Percentiles rank a stretch among this genome's conserved stretches.
phyloP scores from a whole-genome alignment of 2,888 invertebrate genomes.

The Temnothorax rugatulus region DNA sequence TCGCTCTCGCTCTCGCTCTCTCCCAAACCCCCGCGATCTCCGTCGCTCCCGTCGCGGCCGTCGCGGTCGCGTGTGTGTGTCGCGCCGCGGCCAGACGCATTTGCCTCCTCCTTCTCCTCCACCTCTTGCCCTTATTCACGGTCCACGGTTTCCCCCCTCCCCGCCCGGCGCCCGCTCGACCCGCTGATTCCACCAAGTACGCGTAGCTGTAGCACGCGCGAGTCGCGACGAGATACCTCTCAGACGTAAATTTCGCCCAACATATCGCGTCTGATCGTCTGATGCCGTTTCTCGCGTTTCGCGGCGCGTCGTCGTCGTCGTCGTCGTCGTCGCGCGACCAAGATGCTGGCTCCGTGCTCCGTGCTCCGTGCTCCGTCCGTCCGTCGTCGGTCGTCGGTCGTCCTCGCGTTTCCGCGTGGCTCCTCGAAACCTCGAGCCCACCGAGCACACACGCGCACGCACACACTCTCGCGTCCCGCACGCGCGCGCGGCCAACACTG shows the following conservation, averaged over 20 bases:
- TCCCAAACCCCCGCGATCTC: background rate
- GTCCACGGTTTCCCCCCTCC: background rate
- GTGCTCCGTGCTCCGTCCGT: conserved; percentile 17
- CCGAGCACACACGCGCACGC: conserved; percentile 42
- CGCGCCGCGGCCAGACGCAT: conserved; percentile 44
- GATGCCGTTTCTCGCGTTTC: background rate
- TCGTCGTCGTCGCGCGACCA: conserved; percentile 62
- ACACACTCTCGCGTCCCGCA: background rate
- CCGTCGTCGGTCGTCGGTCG: background rate
- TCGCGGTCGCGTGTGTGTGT: conserved; percentile 7
- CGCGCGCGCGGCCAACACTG: conserved; percentile 50
- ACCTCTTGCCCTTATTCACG: background rate
- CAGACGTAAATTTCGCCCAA: conserved; percentile 47
- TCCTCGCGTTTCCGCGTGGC: conserved; percentile 53
- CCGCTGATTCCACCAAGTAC: background rate
- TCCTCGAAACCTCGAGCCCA: conserved; percentile 1
- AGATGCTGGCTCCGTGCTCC: conserved; percentile 23
- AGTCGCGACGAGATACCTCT: background rate
- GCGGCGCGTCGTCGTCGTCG: conserved; percentile 64
- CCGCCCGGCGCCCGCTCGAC: background rate
- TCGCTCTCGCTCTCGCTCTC: background rate
- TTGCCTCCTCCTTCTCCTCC: conserved; percentile 16
- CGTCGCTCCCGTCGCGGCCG: background rate
- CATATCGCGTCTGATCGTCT: conserved; percentile 32
- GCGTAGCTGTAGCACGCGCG: conserved; percentile 25